Evolutionary conservation across 2,113 vertebrate genomes (phyloP).

Genomic region (Myanophis thanlyinensis): DNA sequence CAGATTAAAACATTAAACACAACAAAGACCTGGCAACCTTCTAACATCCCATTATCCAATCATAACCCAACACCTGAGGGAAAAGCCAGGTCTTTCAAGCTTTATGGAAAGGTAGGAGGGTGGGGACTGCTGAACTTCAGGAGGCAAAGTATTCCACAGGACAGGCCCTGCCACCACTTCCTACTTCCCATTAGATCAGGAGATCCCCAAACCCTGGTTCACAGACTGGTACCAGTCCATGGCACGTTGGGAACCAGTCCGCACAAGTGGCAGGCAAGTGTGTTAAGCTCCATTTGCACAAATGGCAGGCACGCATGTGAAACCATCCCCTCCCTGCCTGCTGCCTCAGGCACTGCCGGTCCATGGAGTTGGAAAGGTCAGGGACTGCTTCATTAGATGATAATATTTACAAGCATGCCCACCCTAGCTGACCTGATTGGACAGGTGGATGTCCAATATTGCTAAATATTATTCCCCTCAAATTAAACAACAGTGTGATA

Average conservation of each 20-base stretch:
- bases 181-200: not conserved
- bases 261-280: not conserved
- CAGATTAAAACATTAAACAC: not conserved
- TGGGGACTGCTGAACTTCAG: not conserved
- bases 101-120: not conserved
- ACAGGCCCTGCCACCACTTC: not conserved
- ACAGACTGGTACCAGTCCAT: not conserved
- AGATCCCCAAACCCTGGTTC: not conserved
- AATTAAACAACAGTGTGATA: not conserved
- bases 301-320: too few relatives aligned
- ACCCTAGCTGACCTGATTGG: not conserved
- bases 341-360: not conserved
- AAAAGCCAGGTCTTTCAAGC: not conserved
- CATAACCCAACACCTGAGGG: not conserved
- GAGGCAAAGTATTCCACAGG: not conserved
- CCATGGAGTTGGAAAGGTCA: not conserved
- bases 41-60: not conserved
- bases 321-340: too few relatives aligned
- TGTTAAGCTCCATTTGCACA: too few relatives aligned
- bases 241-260: not conserved
- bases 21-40: not conserved
- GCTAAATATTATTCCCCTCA: not conserved
- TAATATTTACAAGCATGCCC: not conserved
- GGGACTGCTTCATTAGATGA: not conserved
- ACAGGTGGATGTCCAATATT: not conserved